Conservation (phyloP, 2,797 vertebrate species). For the Cirrhinus molitorella region DNA sequence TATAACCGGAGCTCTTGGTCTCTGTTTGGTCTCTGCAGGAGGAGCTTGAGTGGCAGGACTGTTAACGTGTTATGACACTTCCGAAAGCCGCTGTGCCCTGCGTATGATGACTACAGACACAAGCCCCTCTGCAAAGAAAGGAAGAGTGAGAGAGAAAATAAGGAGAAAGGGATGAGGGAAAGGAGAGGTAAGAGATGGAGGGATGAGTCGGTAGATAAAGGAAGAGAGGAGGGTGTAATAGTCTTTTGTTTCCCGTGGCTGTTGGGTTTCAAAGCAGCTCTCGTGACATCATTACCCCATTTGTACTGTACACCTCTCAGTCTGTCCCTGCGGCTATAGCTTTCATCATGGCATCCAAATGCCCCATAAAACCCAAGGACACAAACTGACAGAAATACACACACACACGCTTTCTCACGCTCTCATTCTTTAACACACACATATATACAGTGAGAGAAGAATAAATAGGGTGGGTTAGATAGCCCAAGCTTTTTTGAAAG, state of each 20-base stretch:
- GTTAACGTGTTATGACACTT: conserved; percentile 52
- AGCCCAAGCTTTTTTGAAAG: not conserved
- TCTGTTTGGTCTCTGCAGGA: conserved; percentile 42
- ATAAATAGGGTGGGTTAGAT: not conserved
- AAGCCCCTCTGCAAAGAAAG: conserved; percentile 23
- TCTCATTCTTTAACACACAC: not conserved
- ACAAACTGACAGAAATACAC: conserved; percentile 11
- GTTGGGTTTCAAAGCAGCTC: conserved; percentile 28
- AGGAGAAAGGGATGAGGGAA: conserved; percentile 11
- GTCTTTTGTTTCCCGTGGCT: conserved; percentile 31
- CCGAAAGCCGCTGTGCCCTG: conserved; percentile 35
- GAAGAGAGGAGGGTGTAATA: conserved; percentile 35
- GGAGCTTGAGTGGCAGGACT: conserved; percentile 44
- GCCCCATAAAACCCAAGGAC: conserved; percentile 27
- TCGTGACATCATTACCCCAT: conserved; percentile 21
- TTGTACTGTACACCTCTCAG: conserved; percentile 37
- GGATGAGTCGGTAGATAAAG: not conserved
- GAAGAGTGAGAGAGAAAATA: conserved; percentile 31
- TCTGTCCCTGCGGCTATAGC: conserved; percentile 14
- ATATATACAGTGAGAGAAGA: not conserved
- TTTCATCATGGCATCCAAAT: conserved; percentile 29
- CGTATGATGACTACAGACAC: conserved; percentile 47
- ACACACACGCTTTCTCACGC: not conserved
- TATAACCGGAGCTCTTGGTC: conserved; percentile 18
- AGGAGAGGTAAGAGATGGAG: not conserved